Evolutionary conservation across 1,140 invertebrate species (phyloP).

Genomic region (Probaryconus sp.): DNA sequence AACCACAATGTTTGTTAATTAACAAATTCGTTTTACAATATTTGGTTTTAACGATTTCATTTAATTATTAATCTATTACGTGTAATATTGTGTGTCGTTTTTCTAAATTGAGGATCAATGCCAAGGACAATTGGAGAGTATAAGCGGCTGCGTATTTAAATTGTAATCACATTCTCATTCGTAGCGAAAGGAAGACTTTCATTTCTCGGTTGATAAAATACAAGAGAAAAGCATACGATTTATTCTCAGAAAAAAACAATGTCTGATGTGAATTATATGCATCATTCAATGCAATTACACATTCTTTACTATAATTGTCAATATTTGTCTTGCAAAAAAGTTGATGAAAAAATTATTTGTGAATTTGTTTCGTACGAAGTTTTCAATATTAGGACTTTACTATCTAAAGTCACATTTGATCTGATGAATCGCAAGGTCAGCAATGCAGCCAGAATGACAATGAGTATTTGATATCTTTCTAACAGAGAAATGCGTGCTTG

Average conservation of each 20-base stretch:
- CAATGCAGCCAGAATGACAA: conserved; percentile 38
- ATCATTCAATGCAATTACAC: conserved; percentile 13
- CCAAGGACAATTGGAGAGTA: conserved; percentile 45
- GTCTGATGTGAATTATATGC: conserved; percentile 26
- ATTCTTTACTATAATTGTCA: conserved; percentile 13
- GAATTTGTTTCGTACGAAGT: background rate
- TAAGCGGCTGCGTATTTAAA: conserved; percentile 41
- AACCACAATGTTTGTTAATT: no score
- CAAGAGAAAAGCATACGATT: conserved; percentile 53
- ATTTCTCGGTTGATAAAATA: conserved; percentile 57
- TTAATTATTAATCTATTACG: conserved; percentile 27
- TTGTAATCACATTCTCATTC: conserved; percentile 50
- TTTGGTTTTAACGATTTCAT: conserved; percentile 31
- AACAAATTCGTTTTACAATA: conserved; percentile 9
- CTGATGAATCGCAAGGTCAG: conserved; percentile 15
- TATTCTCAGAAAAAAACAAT: conserved; percentile 34
- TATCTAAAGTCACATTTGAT: conserved; percentile 32
- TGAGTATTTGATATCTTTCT: conserved; percentile 38
- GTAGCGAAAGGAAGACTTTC: conserved; percentile 62
- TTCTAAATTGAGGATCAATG: conserved; percentile 51
- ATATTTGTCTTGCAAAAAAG: background rate
- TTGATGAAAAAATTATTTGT: background rate
- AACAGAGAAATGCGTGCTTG: conserved; percentile 46
- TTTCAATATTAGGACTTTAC: conserved; percentile 18
- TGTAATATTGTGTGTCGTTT: conserved; percentile 30